phyloP scores from a whole-genome alignment of 2,888 invertebrate genomes.

The Apoderus coryli region DNA sequence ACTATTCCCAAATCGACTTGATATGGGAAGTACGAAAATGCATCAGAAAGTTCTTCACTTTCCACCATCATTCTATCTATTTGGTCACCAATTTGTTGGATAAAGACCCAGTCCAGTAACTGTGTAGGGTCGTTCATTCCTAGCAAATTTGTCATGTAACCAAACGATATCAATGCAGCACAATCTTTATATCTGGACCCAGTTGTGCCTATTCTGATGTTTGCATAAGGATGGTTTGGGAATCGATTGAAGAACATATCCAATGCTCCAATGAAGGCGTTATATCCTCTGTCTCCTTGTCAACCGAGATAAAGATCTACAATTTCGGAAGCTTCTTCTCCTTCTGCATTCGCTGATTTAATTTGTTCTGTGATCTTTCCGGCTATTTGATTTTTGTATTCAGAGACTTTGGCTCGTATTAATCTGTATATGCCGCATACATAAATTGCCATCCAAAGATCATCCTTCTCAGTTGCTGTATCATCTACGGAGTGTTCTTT shows the following conservation, averaged over 20 bases:
- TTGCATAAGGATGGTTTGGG: constrained; percentile 6
- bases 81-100: constrained; percentile 6
- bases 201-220: constrained; percentile 10
- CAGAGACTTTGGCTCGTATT: constrained; percentile 1
- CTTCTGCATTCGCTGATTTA: too few relatives aligned
- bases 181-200: constrained; percentile 9
- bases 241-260: constrained; percentile 10
- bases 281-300: constrained; percentile 1
- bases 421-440: constrained; percentile 3
- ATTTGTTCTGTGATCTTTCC: too few relatives aligned
- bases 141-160: constrained; percentile 4
- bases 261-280: neutral
- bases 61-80: constrained; percentile 8
- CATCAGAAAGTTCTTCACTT: constrained; percentile 5
- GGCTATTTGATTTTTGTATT: too few relatives aligned
- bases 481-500: too few relatives aligned
- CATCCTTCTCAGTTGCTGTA: constrained; percentile 4
- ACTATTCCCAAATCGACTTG: constrained; percentile 8
- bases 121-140: constrained; percentile 4
- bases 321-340: too few relatives aligned
- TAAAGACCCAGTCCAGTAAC: constrained; percentile 7
- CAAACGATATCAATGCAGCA: constrained; percentile 8
- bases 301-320: too few relatives aligned
- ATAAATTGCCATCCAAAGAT: constrained; percentile 7
- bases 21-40: constrained; percentile 9